Evolutionary conservation across 2,797 vertebrate genomes (phyloP).

Genomic region (Glyptemys insculpta): DNA sequence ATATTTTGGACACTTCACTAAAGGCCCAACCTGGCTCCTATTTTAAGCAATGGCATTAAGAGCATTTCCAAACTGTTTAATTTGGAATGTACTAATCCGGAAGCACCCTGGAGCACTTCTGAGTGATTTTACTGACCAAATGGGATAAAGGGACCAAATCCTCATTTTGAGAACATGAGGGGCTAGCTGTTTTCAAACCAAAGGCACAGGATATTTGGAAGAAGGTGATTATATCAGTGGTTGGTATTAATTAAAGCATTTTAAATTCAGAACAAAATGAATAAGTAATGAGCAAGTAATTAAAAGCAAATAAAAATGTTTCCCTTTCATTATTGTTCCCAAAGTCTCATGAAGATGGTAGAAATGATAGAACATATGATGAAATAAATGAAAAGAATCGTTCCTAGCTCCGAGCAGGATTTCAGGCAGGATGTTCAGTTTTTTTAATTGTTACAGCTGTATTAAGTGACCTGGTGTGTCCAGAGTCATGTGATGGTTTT

Average conservation of each 20-base stretch:
- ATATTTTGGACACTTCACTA: not conserved
- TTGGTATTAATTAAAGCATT: not conserved
- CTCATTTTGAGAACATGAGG: accelerated
- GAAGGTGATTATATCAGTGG: not conserved
- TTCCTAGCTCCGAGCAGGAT: not conserved
- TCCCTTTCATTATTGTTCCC: not conserved
- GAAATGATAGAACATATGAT: not conserved
- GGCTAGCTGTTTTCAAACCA: not conserved
- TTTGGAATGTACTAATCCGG: not conserved
- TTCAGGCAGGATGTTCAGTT: not conserved
- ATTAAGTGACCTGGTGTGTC: not conserved
- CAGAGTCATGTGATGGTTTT: not conserved
- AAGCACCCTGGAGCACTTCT: not conserved
- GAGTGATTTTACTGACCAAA: not conserved
- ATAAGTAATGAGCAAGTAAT: not conserved
- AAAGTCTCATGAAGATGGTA: not conserved
- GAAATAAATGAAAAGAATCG: not conserved
- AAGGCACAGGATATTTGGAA: not conserved
- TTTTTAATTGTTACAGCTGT: not conserved
- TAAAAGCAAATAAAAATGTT: not conserved
- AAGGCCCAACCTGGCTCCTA: not conserved
- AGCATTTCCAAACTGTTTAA: not conserved
- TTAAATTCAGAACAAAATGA: not conserved
- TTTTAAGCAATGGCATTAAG: not conserved
- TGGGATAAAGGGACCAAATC: not conserved